These are phyloP conservation scores for Macropus fuliginosus DNA, from an alignment of 2,797 vertebrate genomes.

Conservation along the genomic window DNA sequence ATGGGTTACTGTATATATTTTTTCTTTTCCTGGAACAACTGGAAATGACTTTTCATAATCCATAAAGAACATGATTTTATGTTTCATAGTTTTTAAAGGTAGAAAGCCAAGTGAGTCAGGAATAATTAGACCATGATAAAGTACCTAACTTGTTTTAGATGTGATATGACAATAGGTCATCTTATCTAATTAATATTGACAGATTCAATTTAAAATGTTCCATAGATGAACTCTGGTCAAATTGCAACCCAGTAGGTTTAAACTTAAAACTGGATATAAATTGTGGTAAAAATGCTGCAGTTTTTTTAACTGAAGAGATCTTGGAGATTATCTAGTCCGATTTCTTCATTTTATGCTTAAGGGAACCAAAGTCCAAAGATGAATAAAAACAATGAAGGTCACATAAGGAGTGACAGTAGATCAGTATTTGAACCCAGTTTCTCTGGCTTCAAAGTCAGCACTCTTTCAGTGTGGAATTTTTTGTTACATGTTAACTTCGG, in stretches of 20 bases:
- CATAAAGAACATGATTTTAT: neutral
- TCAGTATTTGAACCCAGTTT: no score
- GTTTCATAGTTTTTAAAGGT: neutral
- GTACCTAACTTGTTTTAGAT: neutral
- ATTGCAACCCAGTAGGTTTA: neutral
- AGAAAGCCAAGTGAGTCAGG: neutral
- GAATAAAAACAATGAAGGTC: neutral
- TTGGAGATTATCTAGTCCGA: neutral
- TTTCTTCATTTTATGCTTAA: neutral
- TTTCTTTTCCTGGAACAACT: neutral
- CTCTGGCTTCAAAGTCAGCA: neutral
- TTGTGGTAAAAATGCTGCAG: neutral
- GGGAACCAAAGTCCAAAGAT: neutral
- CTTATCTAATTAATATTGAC: neutral
- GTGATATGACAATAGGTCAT: neutral
- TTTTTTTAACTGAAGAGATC: neutral
- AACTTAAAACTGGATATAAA: neutral
- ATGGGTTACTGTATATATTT: neutral
- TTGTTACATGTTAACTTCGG: neutral
- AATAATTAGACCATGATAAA: neutral
- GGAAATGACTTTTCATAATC: neutral
- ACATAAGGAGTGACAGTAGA: no score
- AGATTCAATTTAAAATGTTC: no score
- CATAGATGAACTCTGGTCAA: neutral
- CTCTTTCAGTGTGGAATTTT: neutral